These are phyloP conservation scores for Darevskia nairensis DNA, from an alignment of 2,797 vertebrate species.

Conservation along the genomic window DNA sequence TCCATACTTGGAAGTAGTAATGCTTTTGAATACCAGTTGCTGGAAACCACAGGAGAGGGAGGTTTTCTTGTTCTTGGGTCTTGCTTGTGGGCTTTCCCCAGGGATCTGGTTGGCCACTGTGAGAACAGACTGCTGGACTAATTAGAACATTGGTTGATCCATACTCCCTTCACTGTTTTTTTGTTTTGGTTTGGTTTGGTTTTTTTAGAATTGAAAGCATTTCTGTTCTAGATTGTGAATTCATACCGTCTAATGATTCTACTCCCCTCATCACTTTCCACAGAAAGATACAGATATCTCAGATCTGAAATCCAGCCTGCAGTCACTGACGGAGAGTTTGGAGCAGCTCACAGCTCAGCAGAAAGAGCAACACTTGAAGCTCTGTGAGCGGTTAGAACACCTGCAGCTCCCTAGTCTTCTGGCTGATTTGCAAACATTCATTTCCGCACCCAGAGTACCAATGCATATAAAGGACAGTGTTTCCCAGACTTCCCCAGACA, in stretches of 20 bases:
- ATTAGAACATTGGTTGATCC: too few relatives aligned
- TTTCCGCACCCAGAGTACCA: slow-evolving; percentile 29
- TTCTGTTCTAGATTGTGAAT: neutral
- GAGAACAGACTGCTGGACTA: too few relatives aligned
- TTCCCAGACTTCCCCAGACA: slow-evolving; percentile 75
- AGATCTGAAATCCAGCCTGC: slow-evolving; percentile 75
- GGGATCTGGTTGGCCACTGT: too few relatives aligned
- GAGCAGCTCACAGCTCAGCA: slow-evolving; percentile 74
- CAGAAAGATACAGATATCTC: slow-evolving; percentile 77
- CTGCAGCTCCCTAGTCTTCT: slow-evolving; percentile 59
- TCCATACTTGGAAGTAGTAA: too few relatives aligned
- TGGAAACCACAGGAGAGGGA: too few relatives aligned
- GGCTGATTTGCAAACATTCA: slow-evolving; percentile 60
- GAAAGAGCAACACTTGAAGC: slow-evolving; percentile 68
- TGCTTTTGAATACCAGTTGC: too few relatives aligned
- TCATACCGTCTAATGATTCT: slow-evolving; percentile 30
- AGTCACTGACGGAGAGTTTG: slow-evolving; percentile 68
- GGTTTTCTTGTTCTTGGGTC: too few relatives aligned
- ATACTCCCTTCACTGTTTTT: too few relatives aligned
- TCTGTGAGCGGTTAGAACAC: slow-evolving; percentile 66
- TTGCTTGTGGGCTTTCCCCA: too few relatives aligned
- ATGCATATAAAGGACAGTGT: slow-evolving; percentile 54
- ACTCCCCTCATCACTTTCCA: slow-evolving; percentile 46
- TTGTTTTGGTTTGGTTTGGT: too few relatives aligned
- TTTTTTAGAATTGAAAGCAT: neutral